Conservation (phyloP, 2,113 vertebrate genomes). For the Anser brachyrhynchus region DNA sequence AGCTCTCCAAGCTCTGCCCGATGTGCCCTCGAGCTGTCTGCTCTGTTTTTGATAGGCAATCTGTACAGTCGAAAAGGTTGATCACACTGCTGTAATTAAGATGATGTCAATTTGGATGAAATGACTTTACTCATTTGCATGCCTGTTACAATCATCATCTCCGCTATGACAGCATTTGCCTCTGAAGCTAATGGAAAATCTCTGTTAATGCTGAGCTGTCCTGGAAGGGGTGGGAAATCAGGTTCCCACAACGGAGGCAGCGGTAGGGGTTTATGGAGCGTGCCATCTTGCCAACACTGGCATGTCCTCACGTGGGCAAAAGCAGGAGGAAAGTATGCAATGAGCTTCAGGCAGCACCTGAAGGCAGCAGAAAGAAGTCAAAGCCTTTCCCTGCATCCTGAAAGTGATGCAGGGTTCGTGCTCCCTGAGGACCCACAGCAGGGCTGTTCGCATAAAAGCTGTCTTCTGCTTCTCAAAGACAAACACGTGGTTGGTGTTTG, state of each 20-base stretch:
- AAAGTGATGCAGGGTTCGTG: neutral
- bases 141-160: neutral
- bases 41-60: neutral
- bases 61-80: neutral
- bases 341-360: neutral
- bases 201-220: neutral
- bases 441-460: neutral
- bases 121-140: neutral
- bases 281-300: neutral
- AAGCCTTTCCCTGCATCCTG: neutral
- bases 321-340: neutral
- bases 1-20: accelerated
- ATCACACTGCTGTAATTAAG: neutral
- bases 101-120: neutral
- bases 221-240: neutral
- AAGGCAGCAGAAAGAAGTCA: neutral
- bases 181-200: neutral
- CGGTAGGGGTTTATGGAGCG: accelerated
- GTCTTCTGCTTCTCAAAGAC: neutral
- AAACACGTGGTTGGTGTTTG: neutral
- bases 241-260: accelerated
- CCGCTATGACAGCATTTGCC: neutral
- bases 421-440: neutral
- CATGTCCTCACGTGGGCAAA: neutral
- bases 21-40: neutral